Evolutionary conservation across 2,888 invertebrate species (phyloP).

Genomic region (Lithosia quadra): DNA sequence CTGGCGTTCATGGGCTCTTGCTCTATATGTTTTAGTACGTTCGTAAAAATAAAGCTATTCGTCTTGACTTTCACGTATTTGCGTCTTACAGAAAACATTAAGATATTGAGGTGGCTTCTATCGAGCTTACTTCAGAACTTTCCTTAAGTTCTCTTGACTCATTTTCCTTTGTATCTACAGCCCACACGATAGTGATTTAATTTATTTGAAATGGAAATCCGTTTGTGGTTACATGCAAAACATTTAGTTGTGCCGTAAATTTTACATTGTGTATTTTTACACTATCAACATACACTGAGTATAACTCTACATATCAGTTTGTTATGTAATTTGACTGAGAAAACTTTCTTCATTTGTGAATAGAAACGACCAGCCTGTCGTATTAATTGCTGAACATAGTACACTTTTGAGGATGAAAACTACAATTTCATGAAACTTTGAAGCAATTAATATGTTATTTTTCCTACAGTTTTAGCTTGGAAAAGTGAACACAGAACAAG

Average conservation of each 20-base stretch:
- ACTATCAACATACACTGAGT: too few species aligned
- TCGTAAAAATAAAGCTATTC: neutral
- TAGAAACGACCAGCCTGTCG: too few species aligned
- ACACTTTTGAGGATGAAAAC: neutral
- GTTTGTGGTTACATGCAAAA: neutral
- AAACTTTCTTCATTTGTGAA: neutral
- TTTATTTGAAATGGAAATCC: neutral
- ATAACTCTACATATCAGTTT: too few species aligned
- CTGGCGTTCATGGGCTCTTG: neutral
- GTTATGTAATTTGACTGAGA: neutral
- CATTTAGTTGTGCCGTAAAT: neutral
- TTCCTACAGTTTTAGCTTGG: too few species aligned
- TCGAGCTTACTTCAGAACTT: neutral
- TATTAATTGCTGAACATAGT: neutral
- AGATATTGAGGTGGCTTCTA: neutral
- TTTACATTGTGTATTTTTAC: neutral
- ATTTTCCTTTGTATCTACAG: neutral
- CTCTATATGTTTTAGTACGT: neutral
- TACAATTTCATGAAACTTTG: too few species aligned
- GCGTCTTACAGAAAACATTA: neutral
- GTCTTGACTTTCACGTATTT: neutral
- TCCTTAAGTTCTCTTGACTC: neutral
- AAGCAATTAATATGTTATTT: too few species aligned
- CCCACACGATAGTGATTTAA: neutral
- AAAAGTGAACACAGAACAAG: too few species aligned